Evolutionary conservation across 2,888 invertebrate genomes (phyloP), one percentile per base, ranked within the genome.

Genomic region (Xanthorhoe spadicearia): DNA sequence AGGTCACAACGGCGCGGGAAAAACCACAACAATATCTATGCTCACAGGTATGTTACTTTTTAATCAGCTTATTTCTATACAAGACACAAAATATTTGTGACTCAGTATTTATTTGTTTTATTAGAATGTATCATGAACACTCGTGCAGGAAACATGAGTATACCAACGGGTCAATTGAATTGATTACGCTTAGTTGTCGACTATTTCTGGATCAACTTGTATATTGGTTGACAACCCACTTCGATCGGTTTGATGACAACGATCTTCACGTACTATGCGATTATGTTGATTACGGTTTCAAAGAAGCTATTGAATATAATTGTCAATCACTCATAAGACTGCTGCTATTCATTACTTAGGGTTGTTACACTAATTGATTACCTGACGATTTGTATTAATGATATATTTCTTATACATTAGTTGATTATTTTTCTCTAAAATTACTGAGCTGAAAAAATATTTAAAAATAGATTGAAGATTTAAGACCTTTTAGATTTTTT

Each of bases 1-100:
- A 63, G 94, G 93, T 50, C 93, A 94, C 81, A 98, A 97, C 81
- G 98, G 98, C 7, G 98, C 98, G 52, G 98, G 98, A 13, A 98
- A 98, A 93, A 98, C 98, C 0, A 98, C 98, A 0, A 98, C 98
- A 0, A 98, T 98, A 95, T 97, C 97, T 0, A 98, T 98, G 96
- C 89, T 98, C 53, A 98, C 98, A 63, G 98, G 95, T 95, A 13
- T 10, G 10, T 13, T 43, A 43, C 38, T 43, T 43, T 43, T 43
- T 43, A 43, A 43, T 43, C 9, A 3, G 38, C 38, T 13, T 43
- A 13, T 43, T 13, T 13, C 38, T 43, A 43, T 7, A 32, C 32
- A 32, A 32, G 13, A 13, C 13, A 43, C 32, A 43, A 13, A 43
- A 13, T 3, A 43, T 43, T 43, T 13, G 13, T 43, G 13, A 43